Evolutionary conservation across 2,888 invertebrate genomes (phyloP).

Genomic region (Epinotia ramella): DNA sequence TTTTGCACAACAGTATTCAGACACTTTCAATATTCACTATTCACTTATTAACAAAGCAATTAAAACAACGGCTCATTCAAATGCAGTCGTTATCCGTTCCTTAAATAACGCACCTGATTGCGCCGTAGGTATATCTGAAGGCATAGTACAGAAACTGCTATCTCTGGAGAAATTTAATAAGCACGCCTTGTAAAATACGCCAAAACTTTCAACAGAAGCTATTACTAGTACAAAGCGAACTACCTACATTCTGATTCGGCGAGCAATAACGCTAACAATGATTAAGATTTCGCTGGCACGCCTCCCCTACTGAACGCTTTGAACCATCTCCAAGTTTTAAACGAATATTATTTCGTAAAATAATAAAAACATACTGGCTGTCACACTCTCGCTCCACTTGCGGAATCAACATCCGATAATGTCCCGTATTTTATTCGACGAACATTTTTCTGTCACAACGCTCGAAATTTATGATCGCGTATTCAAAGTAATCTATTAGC

Average conservation of each 20-base stretch:
- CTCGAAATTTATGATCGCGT: slow-evolving; percentile 31
- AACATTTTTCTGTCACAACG: slow-evolving; percentile 35
- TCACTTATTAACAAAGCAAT: slow-evolving; percentile 4
- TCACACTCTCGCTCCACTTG: slow-evolving; percentile 37
- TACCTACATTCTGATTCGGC: slow-evolving; percentile 45
- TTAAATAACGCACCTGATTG: not conserved
- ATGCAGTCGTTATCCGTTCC: not conserved
- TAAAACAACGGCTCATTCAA: not conserved
- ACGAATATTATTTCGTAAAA: slow-evolving; percentile 45
- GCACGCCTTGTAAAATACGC: slow-evolving; percentile 34
- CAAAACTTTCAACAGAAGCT: slow-evolving; percentile 41
- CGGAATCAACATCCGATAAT: slow-evolving; percentile 41
- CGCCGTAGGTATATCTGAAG: not conserved
- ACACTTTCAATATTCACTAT: not conserved
- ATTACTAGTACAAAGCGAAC: slow-evolving; percentile 44
- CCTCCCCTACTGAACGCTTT: slow-evolving; percentile 44
- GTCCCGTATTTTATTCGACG: slow-evolving; percentile 38
- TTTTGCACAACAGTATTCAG: not conserved
- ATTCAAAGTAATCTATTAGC: slow-evolving; percentile 38
- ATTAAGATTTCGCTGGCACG: slow-evolving; percentile 46
- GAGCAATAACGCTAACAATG: slow-evolving; percentile 46
- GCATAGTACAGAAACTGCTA: slow-evolving; percentile 9
- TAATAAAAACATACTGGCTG: slow-evolving; percentile 45
- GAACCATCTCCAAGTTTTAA: slow-evolving; percentile 46
- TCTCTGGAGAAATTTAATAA: slow-evolving; percentile 34